Base-by-base conservation (phyloP, 2,888 invertebrate genomes). In the Diploptera punctata region DNA sequence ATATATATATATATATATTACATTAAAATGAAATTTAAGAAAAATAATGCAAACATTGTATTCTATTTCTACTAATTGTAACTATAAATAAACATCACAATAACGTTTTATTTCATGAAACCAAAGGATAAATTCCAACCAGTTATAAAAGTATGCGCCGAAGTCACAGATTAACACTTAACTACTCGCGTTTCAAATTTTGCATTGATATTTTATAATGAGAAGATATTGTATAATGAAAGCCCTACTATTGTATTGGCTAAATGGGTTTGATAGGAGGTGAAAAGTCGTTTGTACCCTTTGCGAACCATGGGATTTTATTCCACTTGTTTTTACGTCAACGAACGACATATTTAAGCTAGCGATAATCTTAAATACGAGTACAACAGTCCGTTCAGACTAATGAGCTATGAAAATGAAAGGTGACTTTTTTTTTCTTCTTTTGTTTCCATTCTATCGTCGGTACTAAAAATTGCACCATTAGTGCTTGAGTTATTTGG, bases 41-140 rank as follows among this genome's bases (percentile, higher is more conserved):
- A n/a, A n/a, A n/a, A n/a, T n/a, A n/a, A n/a, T n/a, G n/a, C n/a
- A n/a, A n/a, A n/a, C n/a, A n/a, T n/a, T n/a, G n/a, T n/a, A n/a
- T n/a, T n/a, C n/a, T n/a, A n/a, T n/a, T n/a, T n/a, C n/a, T n/a
- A n/a, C n/a, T n/a, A n/a, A n/a, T n/a, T n/a, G n/a, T n/a, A n/a
- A n/a, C n/a, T n/a, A n/a, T n/a, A n/a, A n/a, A n/a, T n/a, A n/a
- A n/a, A n/a, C n/a, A n/a, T n/a, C n/a, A 54, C 19, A 67, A 16
- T 19, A 47, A 38, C 47, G 47, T 67, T 67, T 67, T 67, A 67
- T 67, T 67, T 44, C 31, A 44, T 44, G 44, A 67, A 67, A 29
- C 47, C 47, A 67, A 9, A 47, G 33, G 49, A 13, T 19, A n/a
- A 47, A 47, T 67, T 67, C 21, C 67, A 47, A 10, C 47, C 47